Base-by-base conservation (phyloP, 2,888 invertebrate species). In the Linyphia triangularis region DNA sequence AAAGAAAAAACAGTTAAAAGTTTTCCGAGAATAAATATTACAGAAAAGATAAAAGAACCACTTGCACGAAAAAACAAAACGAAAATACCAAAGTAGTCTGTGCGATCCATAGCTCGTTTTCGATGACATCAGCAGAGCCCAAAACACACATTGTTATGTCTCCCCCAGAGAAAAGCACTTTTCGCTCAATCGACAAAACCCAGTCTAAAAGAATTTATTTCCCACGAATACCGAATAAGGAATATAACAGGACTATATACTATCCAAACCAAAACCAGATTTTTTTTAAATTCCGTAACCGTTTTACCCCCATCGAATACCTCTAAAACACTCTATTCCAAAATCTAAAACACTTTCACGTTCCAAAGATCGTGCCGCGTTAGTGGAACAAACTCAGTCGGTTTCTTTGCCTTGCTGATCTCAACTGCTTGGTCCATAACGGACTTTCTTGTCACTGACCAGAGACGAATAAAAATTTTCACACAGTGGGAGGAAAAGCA, bases 401-500 rank as follows among this genome's bases (percentile, higher is more conserved):
- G n/a, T n/a, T n/a, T n/a, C n/a, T n/a, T 33, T 4, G 33, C 33
- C 33, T 33, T 33, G 51, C 51, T n/a, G 51, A n/a, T 51, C 51
- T 51, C 13, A 16, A 51, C 51, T 51, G n/a, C 16, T 51, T 16
- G 9, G 67, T n/a, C 51, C 78, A 79, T 65, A 43, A 43, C 63
- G 40, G 63, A 5, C n/a, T 51, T 63, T 40, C 43, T 65, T 51
- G 67, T 22, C 30, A 24, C 40, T 79, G 78, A 67, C 61, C 63
- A 24, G 37, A 51, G 67, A 22, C 78, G 30, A 24, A 79, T 51
- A 65, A 79, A 79, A 79, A 30, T 16, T 59, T 33, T n/a, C 26
- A 5, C 51, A 51, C 51, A 51, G 16, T n/a, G 4, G 51, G 16
- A 13, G 2, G 51, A 51, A n/a, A 51, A 51, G 13, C 2, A 13